Conservation (phyloP, 1,140 invertebrate genomes). For the Euwallacea similis region DNA sequence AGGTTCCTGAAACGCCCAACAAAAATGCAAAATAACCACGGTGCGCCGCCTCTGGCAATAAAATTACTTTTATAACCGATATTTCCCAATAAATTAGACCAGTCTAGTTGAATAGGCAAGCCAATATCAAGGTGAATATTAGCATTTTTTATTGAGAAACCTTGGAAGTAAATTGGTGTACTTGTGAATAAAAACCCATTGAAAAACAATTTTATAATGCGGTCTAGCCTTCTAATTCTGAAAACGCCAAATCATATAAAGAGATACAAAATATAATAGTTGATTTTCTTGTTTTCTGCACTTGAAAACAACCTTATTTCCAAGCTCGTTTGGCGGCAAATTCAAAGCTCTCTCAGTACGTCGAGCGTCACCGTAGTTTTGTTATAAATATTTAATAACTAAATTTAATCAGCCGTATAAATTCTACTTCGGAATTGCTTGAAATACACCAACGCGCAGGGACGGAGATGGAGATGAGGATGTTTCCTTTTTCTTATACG, state of each 20-base stretch:
- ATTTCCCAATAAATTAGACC: slow-evolving; percentile 36
- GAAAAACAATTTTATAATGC: slow-evolving; percentile 29
- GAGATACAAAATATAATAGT: slow-evolving; percentile 17
- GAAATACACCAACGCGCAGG: no score
- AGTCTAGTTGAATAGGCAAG: slow-evolving; percentile 25
- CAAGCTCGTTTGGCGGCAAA: neutral
- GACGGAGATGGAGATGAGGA: no score
- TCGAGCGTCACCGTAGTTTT: no score
- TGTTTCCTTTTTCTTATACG: no score
- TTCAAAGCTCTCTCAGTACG: no score
- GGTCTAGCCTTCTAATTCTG: slow-evolving; percentile 29
- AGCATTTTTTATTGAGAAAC: slow-evolving; percentile 31
- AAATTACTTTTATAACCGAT: slow-evolving; percentile 30
- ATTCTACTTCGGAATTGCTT: no score
- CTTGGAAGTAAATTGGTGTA: slow-evolving; percentile 32
- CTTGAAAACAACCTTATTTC: slow-evolving; percentile 26
- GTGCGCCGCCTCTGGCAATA: slow-evolving; percentile 10
- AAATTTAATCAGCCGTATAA: no score
- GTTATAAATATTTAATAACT: no score
- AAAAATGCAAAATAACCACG: neutral
- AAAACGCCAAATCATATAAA: slow-evolving; percentile 27
- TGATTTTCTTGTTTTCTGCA: slow-evolving; percentile 27
- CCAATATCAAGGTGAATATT: slow-evolving; percentile 35
- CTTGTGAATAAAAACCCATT: slow-evolving; percentile 7
- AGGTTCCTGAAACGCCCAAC: no score